Evolutionary conservation across 2,888 invertebrate species (phyloP), one percentile per base, ranked within the genome.

Genomic region (Cyclophora albipunctata): DNA sequence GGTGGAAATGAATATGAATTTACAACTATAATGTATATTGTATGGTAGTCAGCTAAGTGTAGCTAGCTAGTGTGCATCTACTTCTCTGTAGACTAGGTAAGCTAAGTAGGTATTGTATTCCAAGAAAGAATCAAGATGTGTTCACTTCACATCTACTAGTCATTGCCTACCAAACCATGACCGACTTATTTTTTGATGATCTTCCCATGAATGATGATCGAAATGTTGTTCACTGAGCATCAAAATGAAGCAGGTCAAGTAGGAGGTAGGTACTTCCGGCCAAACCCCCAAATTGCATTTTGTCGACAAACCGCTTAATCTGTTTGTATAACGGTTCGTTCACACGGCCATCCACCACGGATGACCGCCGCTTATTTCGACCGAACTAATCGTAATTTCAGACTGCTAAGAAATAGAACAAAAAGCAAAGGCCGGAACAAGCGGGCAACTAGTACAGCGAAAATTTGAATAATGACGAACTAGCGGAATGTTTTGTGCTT

Each of bases 381-480:
- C 78, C 78, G 78, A 76, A 75, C 78, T 81, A 86, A 87, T 87
- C 83, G 82, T 83, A 84, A 87, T 86, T 87, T 87, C 79, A 84
- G 81, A 85, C 72, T 73, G 57, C 59, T 72, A 76, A 69, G 66
- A 87, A 87, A 85, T 87, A 77, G 88, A 82, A 72, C 84, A 84
- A 80, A 79, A 84, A 78, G 68, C 84, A 82, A 69, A 69, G 81
- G 76, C 86, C 87, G 88, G 83, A 88, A 88, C 86, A 86, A 83
- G 78, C 81, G 75, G 84, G 84, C 81, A 85, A 84, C 80, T 84
- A 70, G 87, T 81, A 81, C 88, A 81, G 80, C 77, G 81, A 85
- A 86, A 84, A 86, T 87, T 86, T 85, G 79, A 84, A 85, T 88
- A 86, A 87, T 86, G 84, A 85, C 79, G 75, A 81, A 68, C 76